Evolutionary conservation across 2,113 vertebrate species (phyloP).

Genomic region (Panthera uncia): DNA sequence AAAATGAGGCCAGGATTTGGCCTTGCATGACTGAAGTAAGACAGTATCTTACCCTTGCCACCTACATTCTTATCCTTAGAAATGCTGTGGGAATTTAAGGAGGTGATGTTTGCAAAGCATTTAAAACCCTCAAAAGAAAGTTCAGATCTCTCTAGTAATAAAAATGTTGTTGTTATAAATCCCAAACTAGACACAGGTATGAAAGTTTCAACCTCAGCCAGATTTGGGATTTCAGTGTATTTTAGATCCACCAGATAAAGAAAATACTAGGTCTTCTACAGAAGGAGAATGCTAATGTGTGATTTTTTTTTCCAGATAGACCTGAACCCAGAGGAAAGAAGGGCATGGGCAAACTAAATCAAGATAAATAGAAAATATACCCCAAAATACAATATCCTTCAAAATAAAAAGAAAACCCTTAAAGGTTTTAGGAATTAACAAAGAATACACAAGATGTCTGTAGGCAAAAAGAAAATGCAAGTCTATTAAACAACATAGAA

Average conservation of each 20-base stretch:
- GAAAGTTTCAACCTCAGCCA: slow-evolving; percentile 51
- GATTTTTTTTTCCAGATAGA: not conserved
- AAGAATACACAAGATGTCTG: not conserved
- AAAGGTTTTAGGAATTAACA: not conserved
- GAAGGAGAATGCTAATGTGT: not conserved
- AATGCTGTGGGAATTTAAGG: not conserved
- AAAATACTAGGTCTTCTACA: not conserved
- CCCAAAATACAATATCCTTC: not conserved
- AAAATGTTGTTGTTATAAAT: slow-evolving; percentile 39
- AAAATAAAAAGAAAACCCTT: not conserved
- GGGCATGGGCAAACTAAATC: not conserved
- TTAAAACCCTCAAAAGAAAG: not conserved
- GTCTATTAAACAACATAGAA: not conserved
- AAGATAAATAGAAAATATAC: not conserved
- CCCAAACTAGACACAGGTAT: not conserved
- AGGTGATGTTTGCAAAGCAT: not conserved
- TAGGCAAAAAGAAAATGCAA: not conserved
- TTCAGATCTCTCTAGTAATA: not conserved
- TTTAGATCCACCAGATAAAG: not conserved
- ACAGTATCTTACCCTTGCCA: not conserved
- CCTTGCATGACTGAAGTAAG: not conserved
- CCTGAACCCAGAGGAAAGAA: not conserved
- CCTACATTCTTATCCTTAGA: not conserved
- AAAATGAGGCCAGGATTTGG: not conserved
- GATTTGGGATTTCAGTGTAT: not conserved